phyloP scores from a whole-genome alignment of 2,888 invertebrate genomes.

The Norana najaformis region DNA sequence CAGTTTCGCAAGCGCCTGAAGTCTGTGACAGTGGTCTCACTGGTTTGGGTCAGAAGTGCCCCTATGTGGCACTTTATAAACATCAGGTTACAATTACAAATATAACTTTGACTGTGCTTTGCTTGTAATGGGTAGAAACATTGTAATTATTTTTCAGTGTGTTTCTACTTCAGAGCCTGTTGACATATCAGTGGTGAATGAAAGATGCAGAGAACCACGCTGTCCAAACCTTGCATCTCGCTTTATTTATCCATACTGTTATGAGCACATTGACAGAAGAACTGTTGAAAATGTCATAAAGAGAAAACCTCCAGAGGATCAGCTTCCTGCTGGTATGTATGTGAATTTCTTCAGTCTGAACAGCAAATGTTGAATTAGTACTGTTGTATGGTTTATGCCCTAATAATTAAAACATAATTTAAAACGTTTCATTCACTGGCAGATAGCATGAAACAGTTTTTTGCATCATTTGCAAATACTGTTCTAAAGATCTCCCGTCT shows the following conservation, averaged over 20 bases:
- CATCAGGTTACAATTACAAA: no score
- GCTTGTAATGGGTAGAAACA: not conserved
- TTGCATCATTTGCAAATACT: not conserved
- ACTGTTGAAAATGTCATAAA: not conserved
- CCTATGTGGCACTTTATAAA: no score
- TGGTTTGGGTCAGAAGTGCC: no score
- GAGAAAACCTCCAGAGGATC: not conserved
- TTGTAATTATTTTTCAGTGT: not conserved
- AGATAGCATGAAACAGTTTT: not conserved
- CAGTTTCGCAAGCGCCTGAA: no score
- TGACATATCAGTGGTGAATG: constrained; percentile 2
- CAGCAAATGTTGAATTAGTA: not conserved
- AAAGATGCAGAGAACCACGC: constrained; percentile 10
- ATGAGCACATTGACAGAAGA: constrained; percentile 1
- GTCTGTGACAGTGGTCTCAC: no score
- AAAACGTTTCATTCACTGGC: not conserved
- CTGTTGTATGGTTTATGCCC: not conserved
- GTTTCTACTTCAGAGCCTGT: not conserved
- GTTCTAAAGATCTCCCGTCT: not conserved
- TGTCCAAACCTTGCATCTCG: constrained; percentile 2
- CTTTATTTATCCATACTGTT: constrained; percentile 23
- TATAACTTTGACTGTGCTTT: no score
- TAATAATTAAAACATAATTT: not conserved
- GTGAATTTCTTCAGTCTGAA: not conserved
- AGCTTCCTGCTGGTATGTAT: not conserved